A percentile compares a stretch with the other conserved stretches of the same genome.
phyloP scores from a whole-genome alignment of 2,113 vertebrate genomes.

The Mionectes macconnelli region DNA sequence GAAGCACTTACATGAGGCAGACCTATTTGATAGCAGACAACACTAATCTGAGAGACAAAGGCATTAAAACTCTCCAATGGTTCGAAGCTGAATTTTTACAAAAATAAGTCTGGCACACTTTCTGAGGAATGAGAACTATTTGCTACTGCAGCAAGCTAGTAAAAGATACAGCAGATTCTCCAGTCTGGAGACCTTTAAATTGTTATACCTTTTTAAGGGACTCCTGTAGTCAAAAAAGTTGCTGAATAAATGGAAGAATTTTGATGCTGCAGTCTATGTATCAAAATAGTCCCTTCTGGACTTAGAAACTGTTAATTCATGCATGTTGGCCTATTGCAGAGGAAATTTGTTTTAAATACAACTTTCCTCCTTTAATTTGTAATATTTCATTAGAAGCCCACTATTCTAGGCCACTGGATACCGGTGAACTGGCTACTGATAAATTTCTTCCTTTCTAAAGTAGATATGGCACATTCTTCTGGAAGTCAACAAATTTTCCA shows the following conservation, averaged over 20 bases:
- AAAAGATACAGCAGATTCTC: neutral
- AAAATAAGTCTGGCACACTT: neutral
- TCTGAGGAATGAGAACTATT: neutral
- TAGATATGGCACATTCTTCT: neutral
- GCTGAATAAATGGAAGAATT: neutral
- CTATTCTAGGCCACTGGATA: neutral
- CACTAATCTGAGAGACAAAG: neutral
- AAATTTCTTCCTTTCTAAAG: neutral
- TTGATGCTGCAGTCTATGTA: neutral
- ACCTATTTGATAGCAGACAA: neutral
- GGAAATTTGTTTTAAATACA: neutral
- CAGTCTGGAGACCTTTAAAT: neutral
- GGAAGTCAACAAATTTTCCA: neutral
- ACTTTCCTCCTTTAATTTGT: conserved; percentile 2
- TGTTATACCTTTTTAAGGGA: neutral
- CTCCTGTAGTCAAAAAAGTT: neutral
- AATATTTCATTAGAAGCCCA: neutral
- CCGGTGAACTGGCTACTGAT: neutral
- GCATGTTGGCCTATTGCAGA: neutral
- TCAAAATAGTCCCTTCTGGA: neutral
- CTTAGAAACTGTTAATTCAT: neutral
- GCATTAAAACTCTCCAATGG: neutral
- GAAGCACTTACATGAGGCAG: neutral
- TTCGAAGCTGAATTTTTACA: neutral
- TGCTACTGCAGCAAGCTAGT: neutral